Evolutionary conservation across 2,888 invertebrate species (phyloP).

Genomic region (Apomyelois bistriatella): DNA sequence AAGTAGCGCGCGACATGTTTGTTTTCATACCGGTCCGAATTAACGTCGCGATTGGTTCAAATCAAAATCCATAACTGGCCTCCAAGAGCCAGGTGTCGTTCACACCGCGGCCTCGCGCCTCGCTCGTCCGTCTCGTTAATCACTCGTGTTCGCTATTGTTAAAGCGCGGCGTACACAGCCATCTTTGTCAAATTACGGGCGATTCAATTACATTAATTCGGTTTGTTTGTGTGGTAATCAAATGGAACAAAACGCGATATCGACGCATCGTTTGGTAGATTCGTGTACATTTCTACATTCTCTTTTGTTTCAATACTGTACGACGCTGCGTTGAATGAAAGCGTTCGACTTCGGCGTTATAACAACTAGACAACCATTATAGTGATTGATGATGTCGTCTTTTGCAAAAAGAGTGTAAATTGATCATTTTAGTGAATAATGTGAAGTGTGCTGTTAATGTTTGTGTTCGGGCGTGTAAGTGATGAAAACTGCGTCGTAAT

Average conservation of each 20-base stretch:
- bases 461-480: slow-evolving; percentile 60
- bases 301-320: slow-evolving; percentile 73
- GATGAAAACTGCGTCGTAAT: slow-evolving; percentile 76
- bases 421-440: slow-evolving; percentile 69
- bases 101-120: slow-evolving; percentile 80
- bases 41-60: slow-evolving; percentile 79
- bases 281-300: slow-evolving; percentile 65
- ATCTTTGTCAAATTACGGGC: slow-evolving; percentile 77
- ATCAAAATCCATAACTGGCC: slow-evolving; percentile 80
- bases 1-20: slow-evolving; percentile 67
- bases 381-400: slow-evolving; percentile 74
- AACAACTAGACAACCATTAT: slow-evolving; percentile 74
- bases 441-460: slow-evolving; percentile 67
- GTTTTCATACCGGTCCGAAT: slow-evolving; percentile 79
- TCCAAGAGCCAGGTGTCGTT: slow-evolving; percentile 80
- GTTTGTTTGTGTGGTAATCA: slow-evolving; percentile 48
- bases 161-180: slow-evolving; percentile 75
- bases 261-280: slow-evolving; percentile 54
- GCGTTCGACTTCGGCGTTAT: slow-evolving; percentile 68
- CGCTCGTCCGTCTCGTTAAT: slow-evolving; percentile 80
- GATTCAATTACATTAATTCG: slow-evolving; percentile 68
- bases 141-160: slow-evolving; percentile 78
- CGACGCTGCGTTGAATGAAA: slow-evolving; percentile 74
- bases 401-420: slow-evolving; percentile 72
- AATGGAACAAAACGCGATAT: slow-evolving; percentile 63